Percentiles rank a stretch among this genome's conserved stretches.
Evolutionary conservation across 2,888 invertebrate species (phyloP).

Genomic region (Rhyacophila evoluta): DNA sequence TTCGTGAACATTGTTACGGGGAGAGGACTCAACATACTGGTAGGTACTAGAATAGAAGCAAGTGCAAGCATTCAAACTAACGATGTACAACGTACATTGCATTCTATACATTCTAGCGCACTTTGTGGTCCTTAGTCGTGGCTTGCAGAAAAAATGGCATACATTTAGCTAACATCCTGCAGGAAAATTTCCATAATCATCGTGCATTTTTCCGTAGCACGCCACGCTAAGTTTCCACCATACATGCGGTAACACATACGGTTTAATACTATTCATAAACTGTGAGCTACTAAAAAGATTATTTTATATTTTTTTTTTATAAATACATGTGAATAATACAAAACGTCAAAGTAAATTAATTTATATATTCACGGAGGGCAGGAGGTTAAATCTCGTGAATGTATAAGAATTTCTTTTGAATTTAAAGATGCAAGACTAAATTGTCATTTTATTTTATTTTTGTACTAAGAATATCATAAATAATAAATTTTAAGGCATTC

Average conservation of each 20-base stretch:
- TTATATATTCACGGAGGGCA: too few species aligned
- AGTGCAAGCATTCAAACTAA: conserved; percentile 7
- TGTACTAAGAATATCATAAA: too few species aligned
- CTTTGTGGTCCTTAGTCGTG: neutral
- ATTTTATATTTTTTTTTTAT: too few species aligned
- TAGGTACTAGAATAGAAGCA: neutral
- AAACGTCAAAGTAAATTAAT: too few species aligned
- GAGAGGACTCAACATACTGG: neutral
- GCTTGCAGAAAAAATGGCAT: conserved; percentile 6
- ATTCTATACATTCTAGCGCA: neutral
- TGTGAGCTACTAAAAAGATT: too few species aligned
- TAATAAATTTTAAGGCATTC: too few species aligned
- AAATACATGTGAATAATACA: too few species aligned
- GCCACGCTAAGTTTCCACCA: neutral
- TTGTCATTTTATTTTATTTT: too few species aligned
- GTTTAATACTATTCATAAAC: neutral
- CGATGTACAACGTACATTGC: neutral
- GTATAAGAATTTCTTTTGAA: too few species aligned
- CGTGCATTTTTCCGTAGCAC: conserved; percentile 9
- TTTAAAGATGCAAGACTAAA: too few species aligned
- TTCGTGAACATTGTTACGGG: neutral
- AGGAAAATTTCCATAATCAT: conserved; percentile 24
- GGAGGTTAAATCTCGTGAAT: too few species aligned
- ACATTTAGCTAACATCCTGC: conserved; percentile 8
- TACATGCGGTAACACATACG: neutral